Percentiles rank a stretch among this genome's conserved stretches.
Evolutionary conservation across 2,888 invertebrate species (phyloP).

Genomic region (Heliconius hortense): DNA sequence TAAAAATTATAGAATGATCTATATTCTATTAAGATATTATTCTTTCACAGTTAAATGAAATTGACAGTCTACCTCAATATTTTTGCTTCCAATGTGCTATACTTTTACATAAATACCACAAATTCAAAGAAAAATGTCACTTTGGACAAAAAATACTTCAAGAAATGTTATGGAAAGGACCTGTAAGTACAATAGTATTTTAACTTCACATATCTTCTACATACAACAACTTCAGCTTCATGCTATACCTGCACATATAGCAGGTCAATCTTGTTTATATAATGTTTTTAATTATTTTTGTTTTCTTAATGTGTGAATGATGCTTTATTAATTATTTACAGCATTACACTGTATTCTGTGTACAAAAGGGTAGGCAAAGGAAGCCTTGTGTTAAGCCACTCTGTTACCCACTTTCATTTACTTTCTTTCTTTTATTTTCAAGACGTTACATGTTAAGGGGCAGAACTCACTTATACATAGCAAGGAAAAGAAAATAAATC

Average conservation of each 20-base stretch:
- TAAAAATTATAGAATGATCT: neutral
- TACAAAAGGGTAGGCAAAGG: neutral
- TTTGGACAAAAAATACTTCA: conserved; percentile 56
- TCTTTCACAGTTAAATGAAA: conserved; percentile 53
- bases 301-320: neutral
- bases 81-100: conserved; percentile 69
- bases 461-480: too few species aligned
- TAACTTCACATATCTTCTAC: too few species aligned
- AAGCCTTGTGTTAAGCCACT: neutral
- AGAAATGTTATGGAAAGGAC: conserved; percentile 58
- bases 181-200: conserved; percentile 50
- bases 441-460: too few species aligned
- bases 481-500: too few species aligned
- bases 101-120: conserved; percentile 64
- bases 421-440: too few species aligned
- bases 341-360: neutral
- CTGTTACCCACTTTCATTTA: too few species aligned
- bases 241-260: too few species aligned
- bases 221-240: neutral
- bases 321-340: neutral
- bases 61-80: conserved; percentile 60
- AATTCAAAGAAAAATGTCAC: conserved; percentile 67
- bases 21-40: neutral
- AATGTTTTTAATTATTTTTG: neutral
- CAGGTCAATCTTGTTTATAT: neutral